These are phyloP conservation scores for Dendroctonus valens DNA, from an alignment of 1,140 invertebrate species.

Conservation along the genomic window DNA sequence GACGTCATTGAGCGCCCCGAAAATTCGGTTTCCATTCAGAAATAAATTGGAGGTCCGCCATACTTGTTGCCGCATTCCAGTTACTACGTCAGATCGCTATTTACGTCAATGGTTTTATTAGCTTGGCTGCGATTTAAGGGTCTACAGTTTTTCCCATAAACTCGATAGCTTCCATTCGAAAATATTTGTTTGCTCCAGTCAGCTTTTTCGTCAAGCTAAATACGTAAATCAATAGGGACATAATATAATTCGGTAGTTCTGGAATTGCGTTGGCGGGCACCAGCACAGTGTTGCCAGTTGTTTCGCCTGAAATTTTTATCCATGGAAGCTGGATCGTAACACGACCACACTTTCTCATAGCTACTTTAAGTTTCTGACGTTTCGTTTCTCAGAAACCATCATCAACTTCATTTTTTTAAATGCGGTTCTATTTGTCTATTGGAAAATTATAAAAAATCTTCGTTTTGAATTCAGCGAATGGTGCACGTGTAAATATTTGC, in stretches of 20 bases:
- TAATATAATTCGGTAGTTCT: constrained; percentile 14
- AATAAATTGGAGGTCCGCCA: constrained; percentile 8
- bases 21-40: constrained; percentile 14
- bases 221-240: constrained; percentile 15
- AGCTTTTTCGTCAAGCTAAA: too few relatives aligned
- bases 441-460: too few relatives aligned
- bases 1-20: constrained; percentile 11
- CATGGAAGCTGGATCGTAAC: too few relatives aligned
- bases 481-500: too few relatives aligned
- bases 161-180: background rate
- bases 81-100: background rate
- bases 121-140: background rate
- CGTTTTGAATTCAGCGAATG: too few relatives aligned
- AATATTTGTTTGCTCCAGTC: background rate
- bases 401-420: too few relatives aligned
- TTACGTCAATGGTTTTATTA: background rate
- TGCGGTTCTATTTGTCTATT: too few relatives aligned
- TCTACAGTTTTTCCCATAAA: too few relatives aligned
- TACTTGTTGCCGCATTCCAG: constrained; percentile 7
- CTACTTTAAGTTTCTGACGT: too few relatives aligned
- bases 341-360: too few relatives aligned
- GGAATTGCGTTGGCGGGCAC: constrained; percentile 10
- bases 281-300: background rate
- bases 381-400: too few relatives aligned
- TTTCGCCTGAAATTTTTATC: background rate